Percentiles rank a stretch among this genome's conserved stretches.
Evolutionary conservation across 2,888 invertebrate genomes (phyloP).

Genomic region (Campopleginae sp.): DNA sequence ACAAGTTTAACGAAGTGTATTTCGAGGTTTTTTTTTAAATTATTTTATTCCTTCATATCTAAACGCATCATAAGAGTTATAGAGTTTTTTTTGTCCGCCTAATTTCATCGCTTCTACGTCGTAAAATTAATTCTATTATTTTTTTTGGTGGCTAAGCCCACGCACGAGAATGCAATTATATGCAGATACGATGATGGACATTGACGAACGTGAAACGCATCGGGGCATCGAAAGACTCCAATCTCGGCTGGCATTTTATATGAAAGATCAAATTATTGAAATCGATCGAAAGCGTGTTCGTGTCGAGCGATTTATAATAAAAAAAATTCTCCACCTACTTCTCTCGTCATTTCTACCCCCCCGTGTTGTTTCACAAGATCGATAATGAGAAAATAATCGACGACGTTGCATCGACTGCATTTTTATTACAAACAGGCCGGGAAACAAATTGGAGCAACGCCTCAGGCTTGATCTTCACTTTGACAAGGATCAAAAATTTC

Average conservation of each 20-base stretch:
- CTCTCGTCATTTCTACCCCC: conserved; percentile 4
- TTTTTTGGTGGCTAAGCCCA: not conserved
- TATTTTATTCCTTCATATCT: not conserved
- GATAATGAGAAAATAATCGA: conserved; percentile 57
- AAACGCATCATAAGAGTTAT: not conserved
- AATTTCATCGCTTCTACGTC: conserved; percentile 32
- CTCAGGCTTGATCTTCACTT: conserved; percentile 24
- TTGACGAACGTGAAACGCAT: conserved; percentile 70
- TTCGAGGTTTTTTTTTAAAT: conserved; percentile 19
- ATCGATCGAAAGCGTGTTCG: conserved; percentile 69
- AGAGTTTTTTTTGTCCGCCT: not conserved
- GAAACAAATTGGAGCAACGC: conserved; percentile 45
- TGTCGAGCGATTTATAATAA: conserved; percentile 8
- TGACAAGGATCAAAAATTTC: conserved; percentile 24
- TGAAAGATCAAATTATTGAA: conserved; percentile 73
- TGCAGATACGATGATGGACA: conserved; percentile 67
- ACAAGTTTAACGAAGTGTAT: conserved; percentile 67
- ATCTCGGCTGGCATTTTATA: conserved; percentile 69
- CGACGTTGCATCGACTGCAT: conserved; percentile 46
- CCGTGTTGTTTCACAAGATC: conserved; percentile 29
- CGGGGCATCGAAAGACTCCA: conserved; percentile 60
- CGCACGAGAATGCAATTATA: conserved; percentile 66
- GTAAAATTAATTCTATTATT: conserved; percentile 14
- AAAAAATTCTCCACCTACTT: conserved; percentile 27
- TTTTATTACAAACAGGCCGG: not conserved